A percentile compares a stretch with the other conserved stretches of the same genome.
Evolutionary conservation across 2,888 invertebrate species (phyloP).

Genomic region (Tuberolachnus salignus): DNA sequence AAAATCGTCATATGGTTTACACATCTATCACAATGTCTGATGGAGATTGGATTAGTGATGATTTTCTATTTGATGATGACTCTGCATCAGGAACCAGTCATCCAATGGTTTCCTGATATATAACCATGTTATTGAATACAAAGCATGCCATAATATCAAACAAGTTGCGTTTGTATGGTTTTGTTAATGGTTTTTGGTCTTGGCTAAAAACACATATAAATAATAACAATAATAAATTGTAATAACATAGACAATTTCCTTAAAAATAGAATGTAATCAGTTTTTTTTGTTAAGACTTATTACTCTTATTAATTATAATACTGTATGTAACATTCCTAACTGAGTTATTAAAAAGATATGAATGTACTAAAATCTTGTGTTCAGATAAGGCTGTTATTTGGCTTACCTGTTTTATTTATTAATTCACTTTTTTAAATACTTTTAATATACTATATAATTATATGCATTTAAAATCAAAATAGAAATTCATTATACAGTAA

Average conservation of each 20-base stretch:
- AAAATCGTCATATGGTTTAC: slow-evolving; percentile 53
- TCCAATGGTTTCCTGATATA: slow-evolving; percentile 55
- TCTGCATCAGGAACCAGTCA: slow-evolving; percentile 45
- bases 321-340: slow-evolving; percentile 16
- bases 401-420: background rate
- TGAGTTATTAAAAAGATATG: background rate
- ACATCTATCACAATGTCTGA: slow-evolving; percentile 55
- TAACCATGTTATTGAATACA: slow-evolving; percentile 52
- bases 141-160: slow-evolving; percentile 51
- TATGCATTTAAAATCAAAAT: background rate
- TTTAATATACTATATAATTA: background rate
- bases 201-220: slow-evolving; percentile 53
- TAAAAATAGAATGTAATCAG: background rate
- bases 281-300: background rate
- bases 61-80: slow-evolving; percentile 52
- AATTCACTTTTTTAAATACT: background rate
- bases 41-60: slow-evolving; percentile 53
- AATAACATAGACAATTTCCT: slow-evolving; percentile 8
- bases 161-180: slow-evolving; percentile 48
- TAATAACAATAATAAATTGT: slow-evolving; percentile 29
- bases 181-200: slow-evolving; percentile 55
- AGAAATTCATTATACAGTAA: background rate
- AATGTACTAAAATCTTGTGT: slow-evolving; percentile 4
- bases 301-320: background rate
- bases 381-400: slow-evolving; percentile 15